A percentile compares a stretch with the other conserved stretches of the same genome.
phyloP scores from a whole-genome alignment of 2,113 vertebrate genomes.

The Protobothrops flavoviridis region DNA sequence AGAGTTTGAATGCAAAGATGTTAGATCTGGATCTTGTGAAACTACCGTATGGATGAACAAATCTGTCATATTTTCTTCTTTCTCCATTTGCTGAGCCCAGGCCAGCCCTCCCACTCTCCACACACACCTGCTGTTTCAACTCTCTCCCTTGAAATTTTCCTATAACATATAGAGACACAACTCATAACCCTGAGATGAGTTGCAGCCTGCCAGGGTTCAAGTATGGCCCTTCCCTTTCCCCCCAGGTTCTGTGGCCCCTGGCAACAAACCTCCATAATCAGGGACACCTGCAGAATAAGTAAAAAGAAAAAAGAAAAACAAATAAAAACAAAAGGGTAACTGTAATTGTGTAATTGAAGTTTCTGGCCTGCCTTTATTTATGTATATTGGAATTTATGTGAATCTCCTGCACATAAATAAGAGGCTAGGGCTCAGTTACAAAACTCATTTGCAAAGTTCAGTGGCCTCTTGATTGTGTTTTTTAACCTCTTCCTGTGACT shows the following conservation, averaged over 20 bases:
- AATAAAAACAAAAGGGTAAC: neutral
- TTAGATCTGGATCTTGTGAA: neutral
- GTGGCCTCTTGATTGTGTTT: neutral
- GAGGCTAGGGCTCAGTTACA: neutral
- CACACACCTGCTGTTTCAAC: neutral
- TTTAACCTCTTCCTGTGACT: neutral
- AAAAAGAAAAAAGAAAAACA: neutral
- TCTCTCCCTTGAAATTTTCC: neutral
- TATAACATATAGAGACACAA: neutral
- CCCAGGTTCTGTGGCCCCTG: neutral
- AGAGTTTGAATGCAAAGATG: neutral
- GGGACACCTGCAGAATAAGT: neutral
- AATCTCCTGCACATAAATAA: neutral
- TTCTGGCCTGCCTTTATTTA: neutral
- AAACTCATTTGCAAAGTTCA: neutral
- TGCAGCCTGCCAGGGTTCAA: neutral
- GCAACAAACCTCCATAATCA: neutral
- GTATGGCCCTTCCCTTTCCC: neutral
- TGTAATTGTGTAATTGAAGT: neutral
- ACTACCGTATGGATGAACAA: neutral
- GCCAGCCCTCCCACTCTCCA: neutral
- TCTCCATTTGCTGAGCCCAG: neutral
- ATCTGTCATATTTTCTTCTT: neutral
- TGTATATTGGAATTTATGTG: neutral
- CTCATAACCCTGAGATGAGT: neutral